Evolutionary conservation across 92 coral and sea anemone species (phyloP).

Genomic region (Bergia puertoricense): DNA sequence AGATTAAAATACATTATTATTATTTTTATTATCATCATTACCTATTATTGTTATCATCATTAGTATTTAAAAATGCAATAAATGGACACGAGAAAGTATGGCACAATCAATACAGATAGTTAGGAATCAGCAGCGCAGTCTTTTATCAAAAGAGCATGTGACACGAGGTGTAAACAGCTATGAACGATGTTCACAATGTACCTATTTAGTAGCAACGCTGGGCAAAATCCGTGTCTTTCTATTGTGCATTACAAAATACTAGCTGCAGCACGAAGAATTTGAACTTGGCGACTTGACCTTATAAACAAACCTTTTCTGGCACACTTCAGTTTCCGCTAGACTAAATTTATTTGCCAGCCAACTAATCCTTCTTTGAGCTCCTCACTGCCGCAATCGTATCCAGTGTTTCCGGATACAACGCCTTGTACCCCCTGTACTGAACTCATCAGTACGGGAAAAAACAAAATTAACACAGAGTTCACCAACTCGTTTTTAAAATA

Average conservation of each 20-base stretch:
- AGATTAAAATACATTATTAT: too few relatives aligned
- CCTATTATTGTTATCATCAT: too few relatives aligned
- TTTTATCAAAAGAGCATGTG: background rate
- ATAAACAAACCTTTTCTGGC: background rate
- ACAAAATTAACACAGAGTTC: background rate
- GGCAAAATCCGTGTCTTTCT: too few relatives aligned
- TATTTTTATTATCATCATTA: too few relatives aligned
- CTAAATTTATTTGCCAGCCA: background rate
- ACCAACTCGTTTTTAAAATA: too few relatives aligned
- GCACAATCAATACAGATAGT: too few relatives aligned
- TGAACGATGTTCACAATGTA: background rate
- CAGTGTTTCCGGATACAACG: conserved; percentile 16
- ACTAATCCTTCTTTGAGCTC: background rate
- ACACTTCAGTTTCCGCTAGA: background rate
- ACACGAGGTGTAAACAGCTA: background rate
- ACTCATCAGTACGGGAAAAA: background rate
- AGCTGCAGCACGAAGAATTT: background rate
- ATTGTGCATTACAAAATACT: background rate
- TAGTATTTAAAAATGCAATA: background rate
- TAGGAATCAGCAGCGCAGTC: background rate
- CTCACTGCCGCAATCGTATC: background rate
- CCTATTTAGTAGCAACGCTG: background rate
- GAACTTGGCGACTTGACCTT: background rate
- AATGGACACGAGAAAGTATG: too few relatives aligned
- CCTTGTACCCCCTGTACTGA: conserved; percentile 13